Evolutionary conservation across 1,140 invertebrate species (phyloP).

Genomic region (Mactra quadrangularis): DNA sequence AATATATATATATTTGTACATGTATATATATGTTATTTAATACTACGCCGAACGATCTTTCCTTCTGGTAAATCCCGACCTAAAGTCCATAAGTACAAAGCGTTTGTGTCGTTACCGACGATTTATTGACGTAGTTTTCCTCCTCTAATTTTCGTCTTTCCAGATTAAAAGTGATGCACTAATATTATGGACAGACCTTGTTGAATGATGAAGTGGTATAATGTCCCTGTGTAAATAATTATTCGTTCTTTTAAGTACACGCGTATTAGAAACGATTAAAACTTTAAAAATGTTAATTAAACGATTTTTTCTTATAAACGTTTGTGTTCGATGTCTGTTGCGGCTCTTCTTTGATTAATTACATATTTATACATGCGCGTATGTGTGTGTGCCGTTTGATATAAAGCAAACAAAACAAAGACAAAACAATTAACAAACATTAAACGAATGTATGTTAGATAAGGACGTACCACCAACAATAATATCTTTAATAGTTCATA

Average conservation of each 20-base stretch:
- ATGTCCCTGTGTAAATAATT: no score
- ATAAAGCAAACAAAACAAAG: no score
- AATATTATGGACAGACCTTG: constrained; percentile 48
- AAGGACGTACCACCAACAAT: constrained; percentile 25
- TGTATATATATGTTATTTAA: no score
- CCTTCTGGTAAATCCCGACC: constrained; percentile 62
- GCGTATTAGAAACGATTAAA: no score
- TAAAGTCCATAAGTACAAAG: constrained; percentile 61
- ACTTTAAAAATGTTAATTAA: no score
- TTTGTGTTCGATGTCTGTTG: no score
- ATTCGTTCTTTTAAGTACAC: no score
- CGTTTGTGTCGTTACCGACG: constrained; percentile 60
- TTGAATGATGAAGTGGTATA: no score
- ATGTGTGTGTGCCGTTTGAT: no score
- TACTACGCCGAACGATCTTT: constrained; percentile 32
- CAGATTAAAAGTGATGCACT: constrained; percentile 5
- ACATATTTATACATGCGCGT: constrained; percentile 42
- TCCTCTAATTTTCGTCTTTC: constrained; percentile 34
- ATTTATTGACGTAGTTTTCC: constrained; percentile 31
- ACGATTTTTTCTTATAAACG: no score
- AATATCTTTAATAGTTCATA: constrained; percentile 50
- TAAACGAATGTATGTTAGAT: not conserved
- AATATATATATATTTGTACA: no score
- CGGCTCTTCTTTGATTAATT: constrained; percentile 53
- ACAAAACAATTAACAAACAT: no score